A percentile compares a stretch with the other conserved stretches of the same genome.
phyloP scores from a whole-genome alignment of 2,888 invertebrate genomes.

The Hypselothyrea guttata region DNA sequence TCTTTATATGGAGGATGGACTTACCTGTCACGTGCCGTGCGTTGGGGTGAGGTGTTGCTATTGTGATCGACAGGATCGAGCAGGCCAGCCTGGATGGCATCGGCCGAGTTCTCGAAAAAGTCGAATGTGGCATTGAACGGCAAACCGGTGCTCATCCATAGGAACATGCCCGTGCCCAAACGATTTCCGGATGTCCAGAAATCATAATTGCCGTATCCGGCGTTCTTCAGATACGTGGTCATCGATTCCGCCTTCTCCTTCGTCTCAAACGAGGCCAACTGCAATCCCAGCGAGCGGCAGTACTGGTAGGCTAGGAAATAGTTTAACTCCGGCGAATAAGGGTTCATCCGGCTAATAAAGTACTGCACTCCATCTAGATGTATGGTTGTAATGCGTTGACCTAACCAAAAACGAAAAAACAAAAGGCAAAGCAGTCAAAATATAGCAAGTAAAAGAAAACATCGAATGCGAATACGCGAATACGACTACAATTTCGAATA shows the following conservation, averaged over 20 bases:
- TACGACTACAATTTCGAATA: too few relatives aligned
- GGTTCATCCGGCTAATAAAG: constrained; percentile 93
- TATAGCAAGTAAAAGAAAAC: background rate
- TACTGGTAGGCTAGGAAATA: constrained; percentile 94
- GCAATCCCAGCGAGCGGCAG: constrained; percentile 92
- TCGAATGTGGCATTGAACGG: constrained; percentile 95
- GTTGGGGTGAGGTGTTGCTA: constrained; percentile 90
- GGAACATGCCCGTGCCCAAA: constrained; percentile 92
- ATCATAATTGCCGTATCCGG: constrained; percentile 92
- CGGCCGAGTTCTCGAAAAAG: constrained; percentile 87
- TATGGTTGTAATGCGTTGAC: constrained; percentile 93
- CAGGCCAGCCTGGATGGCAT: constrained; percentile 80
- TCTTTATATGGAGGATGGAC: too few relatives aligned
- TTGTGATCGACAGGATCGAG: constrained; percentile 85
- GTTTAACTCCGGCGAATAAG: constrained; percentile 92
- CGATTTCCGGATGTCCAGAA: constrained; percentile 96
- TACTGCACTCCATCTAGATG: constrained; percentile 93
- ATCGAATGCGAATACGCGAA: constrained; percentile 3
- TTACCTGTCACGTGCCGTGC: constrained; percentile 88
- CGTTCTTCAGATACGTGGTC: constrained; percentile 91
- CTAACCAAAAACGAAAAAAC: constrained; percentile 81
- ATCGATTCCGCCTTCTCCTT: constrained; percentile 93
- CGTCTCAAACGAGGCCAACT: constrained; percentile 92
- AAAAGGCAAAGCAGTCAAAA: constrained; percentile 1
- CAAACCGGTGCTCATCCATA: constrained; percentile 94